Evolutionary conservation across 1,140 invertebrate genomes (phyloP).

Genomic region (Caenorhabditis briggsae): DNA sequence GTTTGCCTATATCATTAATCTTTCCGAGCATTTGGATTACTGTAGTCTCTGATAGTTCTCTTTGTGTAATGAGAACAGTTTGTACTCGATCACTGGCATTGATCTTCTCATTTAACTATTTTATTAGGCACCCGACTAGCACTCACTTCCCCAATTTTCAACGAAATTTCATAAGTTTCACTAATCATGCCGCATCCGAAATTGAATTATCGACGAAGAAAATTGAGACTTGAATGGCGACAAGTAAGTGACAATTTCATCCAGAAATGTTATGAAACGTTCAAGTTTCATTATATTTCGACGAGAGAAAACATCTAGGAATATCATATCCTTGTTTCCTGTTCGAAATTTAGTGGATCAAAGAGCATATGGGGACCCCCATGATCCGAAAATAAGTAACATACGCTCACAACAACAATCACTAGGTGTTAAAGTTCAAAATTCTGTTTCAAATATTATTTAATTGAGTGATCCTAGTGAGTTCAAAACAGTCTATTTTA

Average conservation of each 20-base stretch:
- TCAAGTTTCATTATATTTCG: no score
- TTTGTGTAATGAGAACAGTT: neutral
- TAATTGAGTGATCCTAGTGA: no score
- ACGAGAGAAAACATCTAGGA: no score
- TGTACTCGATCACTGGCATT: constrained; percentile 33
- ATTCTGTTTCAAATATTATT: no score
- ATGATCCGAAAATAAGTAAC: no score
- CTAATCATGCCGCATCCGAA: constrained; percentile 24
- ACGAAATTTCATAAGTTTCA: neutral
- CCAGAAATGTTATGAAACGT: neutral
- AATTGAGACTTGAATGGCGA: constrained; percentile 35
- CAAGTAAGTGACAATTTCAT: neutral
- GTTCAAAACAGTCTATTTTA: neutral
- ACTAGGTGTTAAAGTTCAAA: no score
- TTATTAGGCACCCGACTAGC: neutral
- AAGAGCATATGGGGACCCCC: no score
- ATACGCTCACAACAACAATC: no score
- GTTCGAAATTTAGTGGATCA: no score
- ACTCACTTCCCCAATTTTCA: neutral
- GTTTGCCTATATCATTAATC: constrained; percentile 17
- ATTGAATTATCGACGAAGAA: constrained; percentile 20
- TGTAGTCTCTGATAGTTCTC: neutral
- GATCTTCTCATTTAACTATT: neutral
- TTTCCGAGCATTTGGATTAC: neutral
- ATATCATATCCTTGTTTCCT: no score